These are phyloP conservation scores for Physocephala rufipes DNA, from an alignment of 2,888 invertebrate genomes.

Conservation along the genomic window DNA sequence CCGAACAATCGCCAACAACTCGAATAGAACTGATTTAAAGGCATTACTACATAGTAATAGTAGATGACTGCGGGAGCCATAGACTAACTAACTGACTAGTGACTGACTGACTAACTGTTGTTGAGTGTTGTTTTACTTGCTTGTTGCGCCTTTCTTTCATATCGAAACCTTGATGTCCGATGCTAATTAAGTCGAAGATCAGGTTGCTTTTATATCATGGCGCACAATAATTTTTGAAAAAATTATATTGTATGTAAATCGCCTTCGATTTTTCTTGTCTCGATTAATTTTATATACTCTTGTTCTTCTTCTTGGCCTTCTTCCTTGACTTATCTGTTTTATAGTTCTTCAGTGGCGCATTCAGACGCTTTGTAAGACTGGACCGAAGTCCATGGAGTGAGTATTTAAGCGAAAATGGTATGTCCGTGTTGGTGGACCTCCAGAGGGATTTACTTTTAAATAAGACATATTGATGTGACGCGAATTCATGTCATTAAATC, in stretches of 20 bases:
- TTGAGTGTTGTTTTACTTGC: no score
- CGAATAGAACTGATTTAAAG: constrained; percentile 24
- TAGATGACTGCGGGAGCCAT: not conserved
- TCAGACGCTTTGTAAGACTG: no score
- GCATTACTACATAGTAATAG: constrained; percentile 15
- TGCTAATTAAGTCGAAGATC: constrained; percentile 33
- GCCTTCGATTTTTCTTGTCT: constrained; percentile 10
- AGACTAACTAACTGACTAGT: no score
- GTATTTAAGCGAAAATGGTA: no score
- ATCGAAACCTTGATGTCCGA: not conserved
- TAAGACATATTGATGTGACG: no score
- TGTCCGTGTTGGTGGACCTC: no score
- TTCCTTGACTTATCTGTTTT: no score
- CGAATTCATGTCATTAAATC: no score
- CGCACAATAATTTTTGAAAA: constrained; percentile 34
- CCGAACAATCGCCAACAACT: not conserved
- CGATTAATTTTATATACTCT: constrained; percentile 1
- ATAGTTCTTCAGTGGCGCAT: no score
- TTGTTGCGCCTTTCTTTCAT: not conserved
- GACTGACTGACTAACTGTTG: not conserved
- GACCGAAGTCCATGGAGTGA: no score
- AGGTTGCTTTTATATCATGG: constrained; percentile 31
- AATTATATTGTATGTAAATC: constrained; percentile 25
- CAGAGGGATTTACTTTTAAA: no score
- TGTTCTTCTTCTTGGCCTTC: not conserved